These are phyloP conservation scores for Falco cherrug DNA, from an alignment of 2,797 vertebrate genomes.

Conservation along the genomic window DNA sequence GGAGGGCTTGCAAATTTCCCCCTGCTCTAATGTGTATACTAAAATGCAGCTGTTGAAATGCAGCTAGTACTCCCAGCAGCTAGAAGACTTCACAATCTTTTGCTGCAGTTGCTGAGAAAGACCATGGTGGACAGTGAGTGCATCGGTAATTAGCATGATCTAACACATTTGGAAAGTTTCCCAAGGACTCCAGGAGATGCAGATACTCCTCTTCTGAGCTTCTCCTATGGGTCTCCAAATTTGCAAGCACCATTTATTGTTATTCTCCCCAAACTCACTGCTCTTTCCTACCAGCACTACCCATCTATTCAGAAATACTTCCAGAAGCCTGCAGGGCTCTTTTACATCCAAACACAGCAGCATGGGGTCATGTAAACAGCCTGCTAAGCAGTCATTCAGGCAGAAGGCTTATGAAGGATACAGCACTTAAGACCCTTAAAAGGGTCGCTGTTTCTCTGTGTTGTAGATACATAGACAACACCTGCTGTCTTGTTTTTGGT, in stretches of 20 bases:
- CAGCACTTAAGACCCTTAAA: neutral
- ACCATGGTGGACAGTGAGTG: neutral
- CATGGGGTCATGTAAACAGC: neutral
- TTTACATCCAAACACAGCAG: neutral
- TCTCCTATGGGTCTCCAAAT: neutral
- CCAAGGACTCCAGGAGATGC: neutral
- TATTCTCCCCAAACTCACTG: neutral
- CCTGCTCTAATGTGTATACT: neutral
- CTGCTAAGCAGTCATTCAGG: neutral
- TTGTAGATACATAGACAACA: neutral
- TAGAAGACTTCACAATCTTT: neutral
- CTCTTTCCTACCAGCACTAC: neutral
- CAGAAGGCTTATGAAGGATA: neutral
- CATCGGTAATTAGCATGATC: neutral
- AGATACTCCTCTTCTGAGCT: neutral
- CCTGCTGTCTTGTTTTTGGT: fast-evolving
- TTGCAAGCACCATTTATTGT: neutral
- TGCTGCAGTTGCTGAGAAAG: neutral
- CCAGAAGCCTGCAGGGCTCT: neutral
- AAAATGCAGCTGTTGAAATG: neutral
- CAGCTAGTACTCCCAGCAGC: neutral
- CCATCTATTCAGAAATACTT: neutral
- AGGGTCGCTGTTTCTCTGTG: neutral
- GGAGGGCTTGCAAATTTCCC: neutral
- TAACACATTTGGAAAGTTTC: neutral